Evolutionary conservation across 2,888 invertebrate genomes (phyloP).

Genomic region (Magallana nippona): DNA sequence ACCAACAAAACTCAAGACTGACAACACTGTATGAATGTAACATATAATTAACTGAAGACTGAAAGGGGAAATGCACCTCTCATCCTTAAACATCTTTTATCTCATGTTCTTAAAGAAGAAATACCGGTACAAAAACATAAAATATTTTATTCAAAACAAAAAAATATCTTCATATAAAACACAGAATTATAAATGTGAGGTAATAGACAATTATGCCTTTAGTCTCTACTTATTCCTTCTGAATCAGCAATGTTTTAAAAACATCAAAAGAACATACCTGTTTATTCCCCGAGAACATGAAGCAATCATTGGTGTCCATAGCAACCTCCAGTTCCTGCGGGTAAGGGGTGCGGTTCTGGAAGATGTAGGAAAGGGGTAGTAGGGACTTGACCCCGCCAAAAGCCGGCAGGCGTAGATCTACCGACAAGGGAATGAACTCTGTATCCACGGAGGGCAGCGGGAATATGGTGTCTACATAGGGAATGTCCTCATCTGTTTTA

Average conservation of each 20-base stretch:
- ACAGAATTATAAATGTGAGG: too few relatives aligned
- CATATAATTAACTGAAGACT: too few relatives aligned
- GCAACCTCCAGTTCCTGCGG: constrained; percentile 87
- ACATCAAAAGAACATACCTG: constrained; percentile 83
- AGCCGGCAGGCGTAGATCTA: constrained; percentile 83
- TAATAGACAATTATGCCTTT: too few relatives aligned
- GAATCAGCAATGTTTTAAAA: too few relatives aligned
- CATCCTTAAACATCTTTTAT: too few relatives aligned
- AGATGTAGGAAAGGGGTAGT: constrained; percentile 81
- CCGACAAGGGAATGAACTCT: constrained; percentile 78
- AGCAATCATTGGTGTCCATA: constrained; percentile 92
- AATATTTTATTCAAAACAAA: too few relatives aligned
- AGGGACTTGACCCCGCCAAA: constrained; percentile 85
- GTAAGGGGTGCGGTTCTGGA: constrained; percentile 87
- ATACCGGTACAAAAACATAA: too few relatives aligned
- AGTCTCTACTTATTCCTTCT: too few relatives aligned
- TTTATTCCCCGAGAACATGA: constrained; percentile 97
- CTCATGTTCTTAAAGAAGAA: too few relatives aligned
- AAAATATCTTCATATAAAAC: too few relatives aligned
- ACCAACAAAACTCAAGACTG: constrained; percentile 36
- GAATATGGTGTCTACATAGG: constrained; percentile 73
- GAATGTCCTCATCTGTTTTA: constrained; percentile 64
- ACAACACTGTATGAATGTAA: not conserved
- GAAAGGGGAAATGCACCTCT: too few relatives aligned
- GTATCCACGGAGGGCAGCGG: constrained; percentile 77